These are phyloP conservation scores for Lasioglossum lativentre DNA, from an alignment of 2,888 invertebrate genomes.

Conservation along the genomic window DNA sequence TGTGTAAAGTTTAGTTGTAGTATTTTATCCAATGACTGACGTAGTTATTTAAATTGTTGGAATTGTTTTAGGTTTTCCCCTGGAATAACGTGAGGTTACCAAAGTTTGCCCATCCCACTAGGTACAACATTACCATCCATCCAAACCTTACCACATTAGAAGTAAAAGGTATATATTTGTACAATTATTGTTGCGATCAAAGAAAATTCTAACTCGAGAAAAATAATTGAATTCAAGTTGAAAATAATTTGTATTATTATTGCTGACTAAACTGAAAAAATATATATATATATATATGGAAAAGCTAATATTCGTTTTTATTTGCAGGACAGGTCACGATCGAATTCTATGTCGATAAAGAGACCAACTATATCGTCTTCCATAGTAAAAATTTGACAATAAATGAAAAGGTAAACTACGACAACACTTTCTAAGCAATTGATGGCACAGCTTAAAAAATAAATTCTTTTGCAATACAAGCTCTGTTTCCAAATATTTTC, in stretches of 20 bases:
- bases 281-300: neutral
- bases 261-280: too few relatives aligned
- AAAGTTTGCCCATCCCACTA: constrained; percentile 90
- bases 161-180: constrained; percentile 89
- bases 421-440: neutral
- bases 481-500: neutral
- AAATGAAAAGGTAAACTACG: constrained; percentile 88
- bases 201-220: neutral
- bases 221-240: too few relatives aligned
- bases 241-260: neutral
- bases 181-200: neutral
- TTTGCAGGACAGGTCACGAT: constrained; percentile 92
- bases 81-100: constrained; percentile 93
- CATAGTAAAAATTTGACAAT: constrained; percentile 95
- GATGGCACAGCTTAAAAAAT: neutral
- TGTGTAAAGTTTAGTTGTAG: neutral
- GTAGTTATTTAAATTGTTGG: constrained; percentile 14
- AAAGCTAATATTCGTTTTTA: constrained; percentile 1
- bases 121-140: constrained; percentile 95
- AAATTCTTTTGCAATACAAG: neutral
- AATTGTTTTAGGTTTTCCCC: constrained; percentile 88
- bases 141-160: constrained; percentile 96
- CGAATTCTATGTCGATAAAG: constrained; percentile 93
- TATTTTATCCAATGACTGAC: neutral
- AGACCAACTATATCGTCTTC: constrained; percentile 93